A percentile compares a stretch with the other conserved stretches of the same genome.
phyloP scores from a whole-genome alignment of 1,140 invertebrate genomes.

The Drosophila simulans region DNA sequence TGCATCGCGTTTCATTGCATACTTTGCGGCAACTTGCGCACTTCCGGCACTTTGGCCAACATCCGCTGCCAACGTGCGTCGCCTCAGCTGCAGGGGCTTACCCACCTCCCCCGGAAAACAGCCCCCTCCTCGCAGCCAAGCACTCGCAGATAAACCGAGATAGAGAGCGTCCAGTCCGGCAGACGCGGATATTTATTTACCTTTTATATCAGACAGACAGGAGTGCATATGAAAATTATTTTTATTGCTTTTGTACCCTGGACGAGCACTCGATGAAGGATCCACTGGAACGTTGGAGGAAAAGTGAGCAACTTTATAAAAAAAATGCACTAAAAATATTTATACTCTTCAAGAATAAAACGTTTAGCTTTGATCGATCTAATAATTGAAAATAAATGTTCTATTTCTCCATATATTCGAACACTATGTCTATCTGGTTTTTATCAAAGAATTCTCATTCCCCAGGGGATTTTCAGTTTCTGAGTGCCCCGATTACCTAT shows the following conservation, averaged over 20 bases:
- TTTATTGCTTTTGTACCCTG: constrained; percentile 54
- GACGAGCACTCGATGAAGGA: constrained; percentile 6
- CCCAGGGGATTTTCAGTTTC: neutral
- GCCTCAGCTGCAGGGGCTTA: constrained; percentile 47
- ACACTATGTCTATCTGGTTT: neutral
- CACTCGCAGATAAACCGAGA: constrained; percentile 25
- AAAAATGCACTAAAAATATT: neutral
- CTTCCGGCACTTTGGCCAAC: constrained; percentile 71
- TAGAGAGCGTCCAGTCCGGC: constrained; percentile 51
- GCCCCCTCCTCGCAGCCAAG: too few relatives aligned
- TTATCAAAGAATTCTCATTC: neutral
- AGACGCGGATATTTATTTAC: constrained; percentile 52
- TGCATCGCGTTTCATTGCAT: constrained; percentile 52
- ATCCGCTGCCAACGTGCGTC: constrained; percentile 55
- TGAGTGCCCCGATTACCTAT: constrained; percentile 27
- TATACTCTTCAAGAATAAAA: neutral
- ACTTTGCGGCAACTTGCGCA: constrained; percentile 73
- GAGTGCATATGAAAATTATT: constrained; percentile 55
- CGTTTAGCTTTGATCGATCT: neutral
- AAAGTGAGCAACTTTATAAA: constrained; percentile 10
- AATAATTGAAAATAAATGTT: neutral
- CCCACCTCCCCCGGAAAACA: constrained; percentile 28
- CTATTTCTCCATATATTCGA: neutral
- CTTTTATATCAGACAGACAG: constrained; percentile 60
- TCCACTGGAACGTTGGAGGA: constrained; percentile 13